Base-by-base conservation (phyloP, 2,797 vertebrate genomes). In the Pyrrhura leucotis region DNA sequence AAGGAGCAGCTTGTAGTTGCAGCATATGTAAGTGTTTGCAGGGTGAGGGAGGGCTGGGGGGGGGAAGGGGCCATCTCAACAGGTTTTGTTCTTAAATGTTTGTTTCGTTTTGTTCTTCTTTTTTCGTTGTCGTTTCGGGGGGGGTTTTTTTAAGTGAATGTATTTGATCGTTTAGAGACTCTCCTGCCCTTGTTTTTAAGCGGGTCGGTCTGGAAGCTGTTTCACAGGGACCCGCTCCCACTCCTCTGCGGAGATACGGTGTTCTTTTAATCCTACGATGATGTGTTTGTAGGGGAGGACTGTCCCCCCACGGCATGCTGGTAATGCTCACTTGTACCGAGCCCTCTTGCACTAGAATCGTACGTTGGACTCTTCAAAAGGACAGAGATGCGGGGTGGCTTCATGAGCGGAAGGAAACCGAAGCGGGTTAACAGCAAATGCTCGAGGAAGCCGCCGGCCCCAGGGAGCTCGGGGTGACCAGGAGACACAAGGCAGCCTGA, bases 281-380 rank as follows among this genome's bases (percentile, higher is more conserved):
- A 95, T 94, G 89, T 93, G 91, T 96, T 86, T 93, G 92, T 71
- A 95, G 91, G 94, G 93, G 91, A 92, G 93, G 87, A 78, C 73
- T 45, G 74, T 88, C 59, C 91, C 88, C 93, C 88, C 62, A 28
- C 91, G 39, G 94, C 95, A 96, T 95, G 95, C 96, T 96, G 96
- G 91, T 90, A 96, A 97, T 96, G 95, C 95, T 97, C 96, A 94
- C 93, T 94, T 96, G 94, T 95, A 95, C 96, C 96, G 86, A 93
- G 91, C 90, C 93, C 91, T 96, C 93, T 96, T 96, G 95, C 94
- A 95, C 95, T 97, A 94, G 68, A 88, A 84, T 93, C 77, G 65
- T 77, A 96, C 74, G 83, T 90, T 94, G 83, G 92, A 93, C 62
- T 91, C 88, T 87, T 79, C 29, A 44, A 58, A 93, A 81, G 47